Base-by-base conservation (phyloP, 2,797 vertebrate species). In the Cirrhinus molitorella region DNA sequence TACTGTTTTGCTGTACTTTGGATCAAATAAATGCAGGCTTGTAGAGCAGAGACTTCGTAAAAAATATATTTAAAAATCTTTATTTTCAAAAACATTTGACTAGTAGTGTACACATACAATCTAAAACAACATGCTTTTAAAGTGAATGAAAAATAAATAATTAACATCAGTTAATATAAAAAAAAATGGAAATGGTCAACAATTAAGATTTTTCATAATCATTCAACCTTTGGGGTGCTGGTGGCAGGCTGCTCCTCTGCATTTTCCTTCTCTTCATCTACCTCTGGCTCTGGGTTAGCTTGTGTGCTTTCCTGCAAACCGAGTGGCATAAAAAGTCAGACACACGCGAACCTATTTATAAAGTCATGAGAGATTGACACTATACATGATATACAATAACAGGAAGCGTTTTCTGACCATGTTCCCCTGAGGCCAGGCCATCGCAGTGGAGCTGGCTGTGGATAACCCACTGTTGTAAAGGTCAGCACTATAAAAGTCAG, bases 401-500 rank as follows among this genome's bases (percentile, higher is more conserved):
- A 81, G 23, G 17, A 31, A 25, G 71, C 72, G 55, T 83, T 67
- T 11, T 10, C 88, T 86, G 16, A 89, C 88, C 76, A 0, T 72
- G 28, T 82, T 72, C 2, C 65, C 91, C 67, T 77, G 88, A 40
- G 87, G 86, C 87, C 93, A 94, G 16, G 82, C 3, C 0, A 89
- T 14, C 28, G 71, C 45, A 0, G 85, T n/a, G 6, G 91, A 74
- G 87, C 59, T 90, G 90, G 21, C 90, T 21, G 89, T 71, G 12
- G 90, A 88, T 76, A 90, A 87, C 17, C 92, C 73, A 84, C 90
- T 93, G 23, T 71, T 93, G 70, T 92, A 95, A 23, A 94, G 92
- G 67, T 94, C 92, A 83, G 31, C 5, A 37, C 43, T 66, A 49
- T 66, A 82, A 9, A 66, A 12, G 80, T 94, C 92, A 8, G 83